Conservation (phyloP, 2,797 vertebrate genomes). For the Hoplostethus atlanticus region DNA sequence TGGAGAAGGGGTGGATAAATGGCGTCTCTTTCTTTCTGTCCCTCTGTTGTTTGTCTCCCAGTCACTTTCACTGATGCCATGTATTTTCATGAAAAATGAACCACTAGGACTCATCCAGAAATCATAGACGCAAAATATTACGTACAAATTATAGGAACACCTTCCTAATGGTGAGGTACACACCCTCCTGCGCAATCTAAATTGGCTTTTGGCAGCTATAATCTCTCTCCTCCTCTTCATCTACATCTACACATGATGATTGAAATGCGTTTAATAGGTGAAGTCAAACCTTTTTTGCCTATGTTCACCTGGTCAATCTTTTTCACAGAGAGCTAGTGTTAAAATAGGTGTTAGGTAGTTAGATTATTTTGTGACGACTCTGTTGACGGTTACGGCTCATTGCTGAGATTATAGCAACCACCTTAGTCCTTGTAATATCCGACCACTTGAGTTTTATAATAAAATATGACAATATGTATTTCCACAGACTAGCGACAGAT, state of each 20-base stretch:
- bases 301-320: neutral
- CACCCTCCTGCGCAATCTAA: neutral
- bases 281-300: neutral
- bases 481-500: neutral
- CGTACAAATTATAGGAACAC: no score
- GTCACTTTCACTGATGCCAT: neutral
- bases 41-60: neutral
- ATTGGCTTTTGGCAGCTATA: neutral
- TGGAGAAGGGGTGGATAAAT: slow-evolving; percentile 15
- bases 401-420: no score
- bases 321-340: no score
- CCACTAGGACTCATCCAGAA: neutral
- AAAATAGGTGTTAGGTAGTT: no score
- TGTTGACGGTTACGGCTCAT: no score
- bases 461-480: neutral
- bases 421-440: no score
- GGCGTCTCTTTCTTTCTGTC: neutral
- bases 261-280: neutral
- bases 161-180: neutral
- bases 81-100: neutral
- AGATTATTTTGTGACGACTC: no score
- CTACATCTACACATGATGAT: neutral
- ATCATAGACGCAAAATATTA: slow-evolving; percentile 9
- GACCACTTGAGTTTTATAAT: no score
- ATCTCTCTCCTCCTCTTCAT: neutral